Evolutionary conservation across 2,797 vertebrate genomes (phyloP).

Genomic region (Crenuchus spilurus): DNA sequence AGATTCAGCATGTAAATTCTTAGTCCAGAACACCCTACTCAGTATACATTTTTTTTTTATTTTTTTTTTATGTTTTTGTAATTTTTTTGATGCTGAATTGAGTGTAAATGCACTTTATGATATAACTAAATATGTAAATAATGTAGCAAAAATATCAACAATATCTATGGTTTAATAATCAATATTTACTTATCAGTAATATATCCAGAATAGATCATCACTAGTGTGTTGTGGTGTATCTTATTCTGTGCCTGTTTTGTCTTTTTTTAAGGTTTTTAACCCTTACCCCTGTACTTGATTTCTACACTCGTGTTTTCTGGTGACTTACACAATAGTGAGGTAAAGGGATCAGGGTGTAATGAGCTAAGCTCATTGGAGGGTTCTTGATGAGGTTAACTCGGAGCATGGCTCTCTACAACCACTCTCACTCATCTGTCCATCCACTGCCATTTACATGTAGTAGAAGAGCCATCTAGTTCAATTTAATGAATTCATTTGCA

Average conservation of each 20-base stretch:
- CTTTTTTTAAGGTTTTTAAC: slow-evolving; percentile 11
- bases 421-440: background rate
- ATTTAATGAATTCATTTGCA: slow-evolving; percentile 40
- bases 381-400: background rate
- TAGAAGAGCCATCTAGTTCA: slow-evolving; percentile 13
- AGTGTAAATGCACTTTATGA: too few relatives aligned
- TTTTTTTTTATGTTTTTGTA: too few relatives aligned
- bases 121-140: too few relatives aligned
- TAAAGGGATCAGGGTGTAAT: background rate
- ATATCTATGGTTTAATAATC: too few relatives aligned
- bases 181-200: too few relatives aligned
- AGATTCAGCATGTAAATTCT: too few relatives aligned
- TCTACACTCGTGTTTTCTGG: background rate
- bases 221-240: too few relatives aligned
- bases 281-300: background rate
- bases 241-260: background rate
- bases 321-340: background rate
- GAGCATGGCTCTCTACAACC: background rate
- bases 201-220: too few relatives aligned
- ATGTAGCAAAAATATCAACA: too few relatives aligned
- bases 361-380: slow-evolving; percentile 22
- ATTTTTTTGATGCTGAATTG: too few relatives aligned
- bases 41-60: too few relatives aligned
- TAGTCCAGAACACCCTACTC: too few relatives aligned
- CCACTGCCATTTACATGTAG: slow-evolving; percentile 5